Evolutionary conservation across 2,888 invertebrate species (phyloP).

Genomic region (Pomacea canaliculata): DNA sequence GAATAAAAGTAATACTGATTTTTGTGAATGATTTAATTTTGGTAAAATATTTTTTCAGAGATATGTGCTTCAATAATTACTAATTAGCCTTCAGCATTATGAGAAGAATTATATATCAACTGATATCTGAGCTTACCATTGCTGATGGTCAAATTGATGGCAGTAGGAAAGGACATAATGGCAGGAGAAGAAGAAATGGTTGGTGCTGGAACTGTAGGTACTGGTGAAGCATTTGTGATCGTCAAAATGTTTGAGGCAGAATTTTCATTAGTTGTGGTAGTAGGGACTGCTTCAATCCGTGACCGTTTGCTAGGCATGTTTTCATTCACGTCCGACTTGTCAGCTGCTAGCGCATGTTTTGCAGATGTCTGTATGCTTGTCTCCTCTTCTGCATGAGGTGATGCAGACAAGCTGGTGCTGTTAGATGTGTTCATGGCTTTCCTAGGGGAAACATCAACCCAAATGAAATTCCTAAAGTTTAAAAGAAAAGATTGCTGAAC

Average conservation of each 20-base stretch:
- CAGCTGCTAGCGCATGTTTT: neutral
- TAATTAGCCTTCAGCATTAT: too few species aligned
- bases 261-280: slow-evolving; percentile 16
- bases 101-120: too few species aligned
- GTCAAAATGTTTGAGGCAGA: slow-evolving; percentile 4
- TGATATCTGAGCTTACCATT: slow-evolving; percentile 38
- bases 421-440: too few species aligned
- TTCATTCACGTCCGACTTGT: slow-evolving; percentile 18
- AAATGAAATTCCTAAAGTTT: too few species aligned
- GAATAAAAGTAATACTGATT: too few species aligned
- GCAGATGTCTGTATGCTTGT: neutral
- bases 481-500: too few species aligned
- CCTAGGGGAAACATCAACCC: too few species aligned
- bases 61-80: too few species aligned
- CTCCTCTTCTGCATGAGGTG: too few species aligned
- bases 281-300: neutral
- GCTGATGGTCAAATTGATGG: slow-evolving; percentile 46
- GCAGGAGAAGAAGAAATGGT: neutral
- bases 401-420: too few species aligned
- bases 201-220: slow-evolving; percentile 7
- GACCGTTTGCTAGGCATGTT: slow-evolving; percentile 14
- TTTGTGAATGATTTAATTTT: too few species aligned
- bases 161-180: slow-evolving; percentile 28
- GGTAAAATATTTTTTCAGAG: too few species aligned
- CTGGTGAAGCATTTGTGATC: slow-evolving; percentile 6